phyloP scores from a whole-genome alignment of 2,888 invertebrate genomes.

The Ischnus inquisitorius region DNA sequence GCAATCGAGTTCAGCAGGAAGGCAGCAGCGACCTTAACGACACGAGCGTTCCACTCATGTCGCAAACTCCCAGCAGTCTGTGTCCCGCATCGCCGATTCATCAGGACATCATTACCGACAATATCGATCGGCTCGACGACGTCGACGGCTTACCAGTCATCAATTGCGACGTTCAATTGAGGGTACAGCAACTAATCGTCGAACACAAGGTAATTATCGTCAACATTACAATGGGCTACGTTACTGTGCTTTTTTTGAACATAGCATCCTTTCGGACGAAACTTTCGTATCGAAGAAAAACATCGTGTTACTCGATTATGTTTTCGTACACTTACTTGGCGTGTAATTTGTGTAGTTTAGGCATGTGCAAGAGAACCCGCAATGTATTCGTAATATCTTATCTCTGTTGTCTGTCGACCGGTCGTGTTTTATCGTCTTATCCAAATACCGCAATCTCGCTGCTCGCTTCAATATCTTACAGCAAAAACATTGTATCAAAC shows the following conservation, averaged over 20 bases:
- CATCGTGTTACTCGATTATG: neutral
- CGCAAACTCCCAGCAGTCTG: conserved; percentile 87
- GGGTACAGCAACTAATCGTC: conserved; percentile 93
- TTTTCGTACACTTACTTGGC: conserved; percentile 9
- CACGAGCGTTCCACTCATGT: conserved; percentile 85
- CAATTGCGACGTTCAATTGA: conserved; percentile 90
- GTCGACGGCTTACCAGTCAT: conserved; percentile 92
- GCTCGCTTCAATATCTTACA: conserved; percentile 35
- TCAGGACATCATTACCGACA: conserved; percentile 81
- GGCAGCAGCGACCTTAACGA: conserved; percentile 83
- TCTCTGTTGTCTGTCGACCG: conserved; percentile 46
- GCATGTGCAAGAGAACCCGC: conserved; percentile 57
- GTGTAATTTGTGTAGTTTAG: conserved; percentile 42
- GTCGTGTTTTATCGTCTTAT: conserved; percentile 18
- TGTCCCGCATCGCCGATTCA: conserved; percentile 87
- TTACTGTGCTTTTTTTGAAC: neutral
- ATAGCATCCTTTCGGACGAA: neutral
- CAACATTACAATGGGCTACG: neutral
- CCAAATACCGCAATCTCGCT: conserved; percentile 39
- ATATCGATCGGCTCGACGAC: conserved; percentile 87
- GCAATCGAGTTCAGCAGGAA: conserved; percentile 79
- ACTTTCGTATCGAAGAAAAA: neutral
- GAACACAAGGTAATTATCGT: conserved; percentile 90
- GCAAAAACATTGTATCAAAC: conserved; percentile 1
- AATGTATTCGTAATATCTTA: conserved; percentile 7